Conservation (phyloP, 2,113 vertebrate species). For the Taxidea taxus region DNA sequence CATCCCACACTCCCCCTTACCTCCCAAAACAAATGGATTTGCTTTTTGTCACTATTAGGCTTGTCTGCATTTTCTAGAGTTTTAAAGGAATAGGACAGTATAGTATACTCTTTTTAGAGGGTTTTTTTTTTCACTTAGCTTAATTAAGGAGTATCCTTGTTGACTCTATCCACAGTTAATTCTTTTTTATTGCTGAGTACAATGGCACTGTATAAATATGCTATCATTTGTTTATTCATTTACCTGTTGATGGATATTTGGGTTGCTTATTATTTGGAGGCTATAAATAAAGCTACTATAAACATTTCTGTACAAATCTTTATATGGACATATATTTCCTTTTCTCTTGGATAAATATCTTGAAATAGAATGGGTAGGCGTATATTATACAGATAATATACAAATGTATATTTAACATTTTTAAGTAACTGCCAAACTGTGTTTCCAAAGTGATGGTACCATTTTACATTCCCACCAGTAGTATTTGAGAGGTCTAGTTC, state of each 20-base stretch:
- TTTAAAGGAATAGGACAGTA: background rate
- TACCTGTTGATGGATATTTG: background rate
- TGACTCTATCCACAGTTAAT: background rate
- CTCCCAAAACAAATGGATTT: background rate
- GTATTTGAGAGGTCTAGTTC: background rate
- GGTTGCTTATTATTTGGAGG: background rate
- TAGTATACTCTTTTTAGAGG: background rate
- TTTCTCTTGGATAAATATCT: background rate
- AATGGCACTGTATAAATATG: background rate
- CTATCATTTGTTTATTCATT: background rate
- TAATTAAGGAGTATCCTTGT: background rate
- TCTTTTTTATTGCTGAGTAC: background rate
- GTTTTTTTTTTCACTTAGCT: conserved; percentile 3
- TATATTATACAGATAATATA: no score
- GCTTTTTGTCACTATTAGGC: background rate
- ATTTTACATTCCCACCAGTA: background rate
- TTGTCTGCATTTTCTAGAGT: background rate
- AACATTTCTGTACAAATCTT: background rate
- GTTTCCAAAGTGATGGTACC: background rate
- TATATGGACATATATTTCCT: background rate
- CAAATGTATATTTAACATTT: background rate
- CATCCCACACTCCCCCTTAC: background rate
- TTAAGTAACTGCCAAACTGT: background rate
- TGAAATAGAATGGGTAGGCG: background rate
- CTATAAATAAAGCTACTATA: background rate